Evolutionary conservation across 1,140 invertebrate species (phyloP).

Genomic region (Hetaerina americana): DNA sequence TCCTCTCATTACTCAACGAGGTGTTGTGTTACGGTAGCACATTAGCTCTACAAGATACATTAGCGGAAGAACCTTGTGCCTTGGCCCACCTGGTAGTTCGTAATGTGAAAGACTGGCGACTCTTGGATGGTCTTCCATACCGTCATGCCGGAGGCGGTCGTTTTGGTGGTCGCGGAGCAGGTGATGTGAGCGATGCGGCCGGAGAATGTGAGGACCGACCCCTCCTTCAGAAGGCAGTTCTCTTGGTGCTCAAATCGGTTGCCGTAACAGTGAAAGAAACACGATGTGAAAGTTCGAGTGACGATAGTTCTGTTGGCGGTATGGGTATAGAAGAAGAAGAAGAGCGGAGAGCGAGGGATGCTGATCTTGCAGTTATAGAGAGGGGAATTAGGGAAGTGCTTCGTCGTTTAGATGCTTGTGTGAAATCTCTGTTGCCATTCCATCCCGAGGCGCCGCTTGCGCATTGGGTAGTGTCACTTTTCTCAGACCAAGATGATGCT

Average conservation of each 20-base stretch:
- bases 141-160: constrained; percentile 31
- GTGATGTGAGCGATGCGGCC: constrained; percentile 22
- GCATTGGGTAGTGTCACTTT: constrained; percentile 76
- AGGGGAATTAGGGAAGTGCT: constrained; percentile 66
- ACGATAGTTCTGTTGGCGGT: constrained; percentile 64
- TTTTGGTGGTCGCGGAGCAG: constrained; percentile 36
- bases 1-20: constrained; percentile 73
- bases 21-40: constrained; percentile 82
- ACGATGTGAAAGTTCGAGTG: constrained; percentile 59
- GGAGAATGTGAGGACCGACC: constrained; percentile 36
- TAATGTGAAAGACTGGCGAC: constrained; percentile 67
- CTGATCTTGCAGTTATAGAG: constrained; percentile 78
- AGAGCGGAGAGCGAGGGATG: constrained; percentile 36
- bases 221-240: constrained; percentile 68
- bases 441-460: constrained; percentile 76
- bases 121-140: constrained; percentile 54
- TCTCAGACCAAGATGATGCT: constrained; percentile 82
- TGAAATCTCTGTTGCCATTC: constrained; percentile 66
- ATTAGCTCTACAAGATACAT: constrained; percentile 66
- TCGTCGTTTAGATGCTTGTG: constrained; percentile 52
- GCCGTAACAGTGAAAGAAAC: constrained; percentile 83
- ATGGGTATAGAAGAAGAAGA: constrained; percentile 28
- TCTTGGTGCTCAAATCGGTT: constrained; percentile 73
- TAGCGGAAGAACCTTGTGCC: constrained; percentile 75
- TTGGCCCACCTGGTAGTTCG: constrained; percentile 70